Conservation (phyloP, 2,888 invertebrate species). For the Petrolisthes cinctipes region DNA sequence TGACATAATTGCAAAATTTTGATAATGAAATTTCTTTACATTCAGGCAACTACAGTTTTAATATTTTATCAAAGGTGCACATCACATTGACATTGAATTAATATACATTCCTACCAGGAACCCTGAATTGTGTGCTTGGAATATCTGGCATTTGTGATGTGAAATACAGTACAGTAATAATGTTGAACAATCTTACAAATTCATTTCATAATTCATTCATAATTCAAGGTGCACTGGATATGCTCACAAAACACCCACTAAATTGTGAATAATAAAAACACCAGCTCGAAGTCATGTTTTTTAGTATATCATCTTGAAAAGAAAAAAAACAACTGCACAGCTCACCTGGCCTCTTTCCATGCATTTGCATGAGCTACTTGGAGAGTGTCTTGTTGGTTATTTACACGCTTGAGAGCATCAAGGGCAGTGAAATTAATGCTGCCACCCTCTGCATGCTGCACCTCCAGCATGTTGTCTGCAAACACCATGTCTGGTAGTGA, state of each 20-base stretch:
- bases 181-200: too few species aligned
- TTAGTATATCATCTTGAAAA: not conserved
- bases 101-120: too few species aligned
- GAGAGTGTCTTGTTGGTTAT: slow-evolving; percentile 78
- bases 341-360: slow-evolving; percentile 24
- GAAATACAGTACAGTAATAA: too few species aligned
- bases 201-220: not conserved
- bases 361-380: slow-evolving; percentile 84
- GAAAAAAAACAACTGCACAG: not conserved
- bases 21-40: too few species aligned
- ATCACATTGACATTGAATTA: too few species aligned
- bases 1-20: too few species aligned
- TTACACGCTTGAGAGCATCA: slow-evolving; percentile 88
- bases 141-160: too few species aligned
- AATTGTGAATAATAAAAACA: not conserved
- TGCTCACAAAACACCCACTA: not conserved
- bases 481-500: slow-evolving; percentile 99
- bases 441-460: slow-evolving; percentile 79
- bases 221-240: not conserved
- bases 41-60: too few species aligned
- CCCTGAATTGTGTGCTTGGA: too few species aligned
- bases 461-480: slow-evolving; percentile 84
- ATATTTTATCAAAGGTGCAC: too few species aligned
- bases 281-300: not conserved
- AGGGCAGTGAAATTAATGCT: slow-evolving; percentile 87